Evolutionary conservation across 2,888 invertebrate genomes (phyloP), one percentile per base, ranked within the genome.

Genomic region (Junonia oenone): DNA sequence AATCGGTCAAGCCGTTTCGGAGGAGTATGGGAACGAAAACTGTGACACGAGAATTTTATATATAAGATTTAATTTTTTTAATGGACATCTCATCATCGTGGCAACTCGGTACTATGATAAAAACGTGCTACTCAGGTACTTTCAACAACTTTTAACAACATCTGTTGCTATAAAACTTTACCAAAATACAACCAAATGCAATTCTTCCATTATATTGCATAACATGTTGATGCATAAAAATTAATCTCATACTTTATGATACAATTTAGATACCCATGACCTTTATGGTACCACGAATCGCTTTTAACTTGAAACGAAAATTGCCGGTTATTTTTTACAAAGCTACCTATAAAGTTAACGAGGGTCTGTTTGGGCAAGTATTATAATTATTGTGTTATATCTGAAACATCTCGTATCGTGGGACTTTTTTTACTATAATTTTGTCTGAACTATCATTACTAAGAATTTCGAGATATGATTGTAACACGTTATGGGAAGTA

Each of bases 361-460:
- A 69, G 67, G 61, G 59, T 59, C 63, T 74, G 69, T 72, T 75
- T 75, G 68, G 52, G 58, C 61, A 68, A 51, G 17, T 17, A 45
- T 43, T 51, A 47, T 61, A 56, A 59, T 59, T 59, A 59, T 55
- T 52, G 29, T 56, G 52, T 49, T 48, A 45, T 43, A 6, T 37
- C 48, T 49, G 50, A 63, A 60, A 64, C 63, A 63, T 66, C 65
- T 63, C 61, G 63, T 71, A 69, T 74, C 73, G 72, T 68, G 66
- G 66, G 72, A 65, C 67, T 62, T 59, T 52, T 55, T 54, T 54
- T 54, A 56, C 55, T 35, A 63, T 64, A 67, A 75, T 75, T 76
- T 78, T 70, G 68, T 71, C 62, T 55, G 71, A 73, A 8, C n/a
- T 22, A 76, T 75, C 73, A 73, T 62, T 66, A 57, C 55, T 26